Conservation (phyloP, 2,113 vertebrate species). For the Ifrita kowaldi region DNA sequence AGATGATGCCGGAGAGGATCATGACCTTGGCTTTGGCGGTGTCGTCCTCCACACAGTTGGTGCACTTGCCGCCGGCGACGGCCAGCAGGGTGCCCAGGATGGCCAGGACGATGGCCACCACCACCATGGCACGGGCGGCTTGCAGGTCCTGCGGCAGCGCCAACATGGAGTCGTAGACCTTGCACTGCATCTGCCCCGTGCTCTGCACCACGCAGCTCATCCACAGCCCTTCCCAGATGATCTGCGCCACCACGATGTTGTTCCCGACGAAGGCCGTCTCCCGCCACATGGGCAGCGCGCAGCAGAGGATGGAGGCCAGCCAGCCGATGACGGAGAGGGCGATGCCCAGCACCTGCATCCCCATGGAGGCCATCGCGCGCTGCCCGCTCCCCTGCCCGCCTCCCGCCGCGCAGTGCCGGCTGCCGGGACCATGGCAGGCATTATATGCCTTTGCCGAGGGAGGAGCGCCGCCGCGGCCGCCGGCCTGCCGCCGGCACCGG, state of each 20-base stretch:
- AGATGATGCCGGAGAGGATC: conserved; percentile 72
- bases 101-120: conserved; percentile 77
- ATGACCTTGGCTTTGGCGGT: conserved; percentile 76
- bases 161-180: conserved; percentile 82
- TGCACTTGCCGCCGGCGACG: conserved; percentile 88
- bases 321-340: conserved; percentile 85
- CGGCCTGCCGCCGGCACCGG: conserved; percentile 24
- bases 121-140: conserved; percentile 80
- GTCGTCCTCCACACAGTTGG: conserved; percentile 84
- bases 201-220: conserved; percentile 90
- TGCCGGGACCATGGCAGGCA: background rate
- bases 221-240: conserved; percentile 93
- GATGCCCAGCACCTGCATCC: conserved; percentile 86
- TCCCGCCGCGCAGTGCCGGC: background rate
- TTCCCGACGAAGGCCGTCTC: conserved; percentile 86
- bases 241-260: conserved; percentile 87
- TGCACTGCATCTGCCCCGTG: conserved; percentile 87
- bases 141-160: conserved; percentile 82
- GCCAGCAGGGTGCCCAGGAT: conserved; percentile 78
- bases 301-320: conserved; percentile 80
- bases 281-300: conserved; percentile 86
- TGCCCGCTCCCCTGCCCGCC: background rate
- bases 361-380: conserved; percentile 80
- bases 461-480: conserved; percentile 40
- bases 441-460: conserved; percentile 66